A percentile compares a stretch with the other conserved stretches of the same genome.
Conservation (phyloP, 1,140 invertebrate species). For the Microplitis demolitor region DNA sequence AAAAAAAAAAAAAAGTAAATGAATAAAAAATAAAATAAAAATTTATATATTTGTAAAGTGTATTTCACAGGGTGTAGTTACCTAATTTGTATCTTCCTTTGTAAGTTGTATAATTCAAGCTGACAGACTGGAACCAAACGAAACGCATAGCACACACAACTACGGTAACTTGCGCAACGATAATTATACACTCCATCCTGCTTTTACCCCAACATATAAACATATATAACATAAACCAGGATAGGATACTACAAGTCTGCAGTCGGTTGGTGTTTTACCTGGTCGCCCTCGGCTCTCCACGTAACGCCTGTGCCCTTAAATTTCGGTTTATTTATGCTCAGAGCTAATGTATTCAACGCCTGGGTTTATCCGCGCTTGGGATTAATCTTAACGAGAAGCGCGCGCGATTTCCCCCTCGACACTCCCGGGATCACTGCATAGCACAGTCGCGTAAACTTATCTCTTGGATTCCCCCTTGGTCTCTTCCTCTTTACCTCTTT, state of each 20-base stretch:
- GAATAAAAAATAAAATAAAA: no score
- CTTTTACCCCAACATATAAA: slow-evolving; percentile 31
- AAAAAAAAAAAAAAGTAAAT: no score
- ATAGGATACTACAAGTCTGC: not conserved
- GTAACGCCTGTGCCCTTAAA: slow-evolving; percentile 50
- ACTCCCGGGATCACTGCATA: no score
- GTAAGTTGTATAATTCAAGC: slow-evolving; percentile 62
- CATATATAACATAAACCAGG: not conserved
- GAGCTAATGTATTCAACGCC: slow-evolving; percentile 53
- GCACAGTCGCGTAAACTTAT: slow-evolving; percentile 25
- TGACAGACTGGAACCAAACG: slow-evolving; percentile 61
- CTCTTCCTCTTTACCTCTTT: not conserved
- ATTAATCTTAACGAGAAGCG: slow-evolving; percentile 36
- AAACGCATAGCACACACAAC: slow-evolving; percentile 40
- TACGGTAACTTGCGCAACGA: slow-evolving; percentile 57
- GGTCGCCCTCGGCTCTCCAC: slow-evolving; percentile 38
- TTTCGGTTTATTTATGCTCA: slow-evolving; percentile 60
- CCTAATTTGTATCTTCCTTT: slow-evolving; percentile 61
- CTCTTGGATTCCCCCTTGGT: not conserved
- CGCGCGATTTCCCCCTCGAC: not conserved
- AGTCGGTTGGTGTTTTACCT: slow-evolving; percentile 34
- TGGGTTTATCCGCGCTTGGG: slow-evolving; percentile 35
- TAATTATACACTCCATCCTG: slow-evolving; percentile 61
- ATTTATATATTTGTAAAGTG: not conserved
- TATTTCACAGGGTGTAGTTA: slow-evolving; percentile 20